Evolutionary conservation across 2,888 invertebrate genomes (phyloP), one percentile per base, ranked within the genome.

Genomic region (Platynereis dumerilii): DNA sequence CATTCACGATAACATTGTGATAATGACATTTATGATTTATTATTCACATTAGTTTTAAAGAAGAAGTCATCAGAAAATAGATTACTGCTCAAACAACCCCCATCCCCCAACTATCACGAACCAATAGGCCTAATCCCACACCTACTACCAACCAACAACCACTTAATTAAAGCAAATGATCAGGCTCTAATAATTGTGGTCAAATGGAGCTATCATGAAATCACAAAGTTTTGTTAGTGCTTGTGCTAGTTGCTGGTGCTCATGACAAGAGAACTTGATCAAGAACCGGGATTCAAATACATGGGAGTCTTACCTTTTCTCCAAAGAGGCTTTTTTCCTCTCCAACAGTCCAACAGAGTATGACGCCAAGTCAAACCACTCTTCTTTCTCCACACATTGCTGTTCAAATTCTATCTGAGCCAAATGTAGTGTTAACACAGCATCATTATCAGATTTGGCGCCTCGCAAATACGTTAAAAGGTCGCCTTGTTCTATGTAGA

Each of bases 261-360:
- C n/a, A n/a, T n/a, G n/a, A n/a, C n/a, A n/a, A n/a, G n/a, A n/a
- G n/a, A n/a, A n/a, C n/a, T n/a, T n/a, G n/a, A n/a, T n/a, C n/a
- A n/a, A n/a, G n/a, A n/a, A n/a, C n/a, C n/a, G n/a, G n/a, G n/a
- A n/a, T n/a, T n/a, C n/a, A n/a, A n/a, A n/a, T n/a, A n/a, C n/a
- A n/a, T n/a, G n/a, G n/a, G n/a, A n/a, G n/a, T 34, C 34, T n/a
- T 64, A 77, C 77, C 77, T 76, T 48, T 57, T 67, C 27, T 66
- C 67, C 20, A 72, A 48, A 12, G 73, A 67, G 29, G 73, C 73
- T 29, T 64, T 54, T 3, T 79, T 69, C 60, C 81, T 72, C 69
- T 80, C 81, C 60, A 76, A 68, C 39, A 80, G 69, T 15, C 81
- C 81, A 7, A 75, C 68, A 39, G 69, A 68, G 17, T 77, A 56